These are phyloP conservation scores for Temnothorax rugatulus DNA, from an alignment of 2,888 invertebrate species.

Conservation along the genomic window DNA sequence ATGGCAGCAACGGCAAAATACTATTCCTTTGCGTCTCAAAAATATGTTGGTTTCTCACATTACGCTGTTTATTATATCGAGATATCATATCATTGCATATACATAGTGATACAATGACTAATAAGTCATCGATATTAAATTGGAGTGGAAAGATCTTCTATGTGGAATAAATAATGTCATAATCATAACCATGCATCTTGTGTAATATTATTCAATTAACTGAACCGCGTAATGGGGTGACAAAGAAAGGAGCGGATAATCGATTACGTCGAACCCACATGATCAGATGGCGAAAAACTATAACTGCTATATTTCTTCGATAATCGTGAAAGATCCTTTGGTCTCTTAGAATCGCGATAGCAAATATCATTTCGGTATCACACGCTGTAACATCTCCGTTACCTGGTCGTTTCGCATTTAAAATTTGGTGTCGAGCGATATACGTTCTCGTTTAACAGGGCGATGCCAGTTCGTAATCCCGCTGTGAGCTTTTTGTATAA, in stretches of 20 bases:
- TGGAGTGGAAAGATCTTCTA: constrained; percentile 10
- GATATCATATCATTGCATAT: not conserved
- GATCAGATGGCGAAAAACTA: constrained; percentile 65
- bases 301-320: constrained; percentile 37
- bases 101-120: not conserved
- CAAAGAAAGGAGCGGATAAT: constrained; percentile 74
- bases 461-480: constrained; percentile 81
- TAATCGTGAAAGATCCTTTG: constrained; percentile 6
- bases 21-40: not conserved
- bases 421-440: constrained; percentile 71
- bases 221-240: constrained; percentile 72
- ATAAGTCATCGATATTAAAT: constrained; percentile 23
- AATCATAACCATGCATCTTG: constrained; percentile 53
- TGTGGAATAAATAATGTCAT: constrained; percentile 68
- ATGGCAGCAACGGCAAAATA: constrained; percentile 35
- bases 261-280: constrained; percentile 66
- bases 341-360: not conserved
- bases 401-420: constrained; percentile 60
- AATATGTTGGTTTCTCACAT: not conserved
- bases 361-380: constrained; percentile 21
- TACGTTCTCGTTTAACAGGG: constrained; percentile 79
- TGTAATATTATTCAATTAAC: constrained; percentile 71
- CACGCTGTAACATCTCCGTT: constrained; percentile 38
- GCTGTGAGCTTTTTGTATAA: constrained; percentile 84
- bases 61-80: not conserved